Conservation (phyloP, 2,113 vertebrate species). For the Poicephalus meyeri region DNA sequence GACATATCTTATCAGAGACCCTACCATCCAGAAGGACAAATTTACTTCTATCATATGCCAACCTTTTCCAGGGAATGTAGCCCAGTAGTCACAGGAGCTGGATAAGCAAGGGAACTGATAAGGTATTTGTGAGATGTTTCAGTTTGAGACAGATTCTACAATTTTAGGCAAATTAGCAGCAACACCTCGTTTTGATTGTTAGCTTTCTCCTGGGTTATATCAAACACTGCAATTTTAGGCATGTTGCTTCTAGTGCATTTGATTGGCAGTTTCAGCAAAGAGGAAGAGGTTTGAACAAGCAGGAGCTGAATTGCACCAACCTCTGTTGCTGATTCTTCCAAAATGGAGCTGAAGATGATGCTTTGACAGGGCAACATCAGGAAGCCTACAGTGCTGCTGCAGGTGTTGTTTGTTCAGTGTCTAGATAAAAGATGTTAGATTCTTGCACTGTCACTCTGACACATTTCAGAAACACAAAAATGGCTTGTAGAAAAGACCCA, state of each 20-base stretch:
- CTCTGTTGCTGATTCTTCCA: neutral
- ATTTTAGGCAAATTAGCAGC: neutral
- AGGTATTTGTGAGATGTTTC: neutral
- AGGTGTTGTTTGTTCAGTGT: neutral
- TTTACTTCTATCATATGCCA: neutral
- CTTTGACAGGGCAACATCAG: neutral
- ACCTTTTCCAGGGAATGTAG: neutral
- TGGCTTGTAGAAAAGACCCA: neutral
- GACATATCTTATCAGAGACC: neutral
- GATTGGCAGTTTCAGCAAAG: neutral
- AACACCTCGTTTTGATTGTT: neutral
- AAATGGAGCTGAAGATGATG: neutral
- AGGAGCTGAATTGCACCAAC: neutral
- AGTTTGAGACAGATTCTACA: neutral
- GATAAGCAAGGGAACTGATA: neutral
- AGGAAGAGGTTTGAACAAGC: neutral
- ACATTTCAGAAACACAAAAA: constrained; percentile 18
- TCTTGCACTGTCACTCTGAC: neutral
- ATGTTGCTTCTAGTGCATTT: neutral
- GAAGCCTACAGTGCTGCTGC: neutral
- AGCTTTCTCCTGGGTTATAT: neutral
- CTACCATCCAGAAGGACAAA: neutral
- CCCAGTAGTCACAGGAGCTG: neutral
- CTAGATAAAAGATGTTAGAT: neutral
- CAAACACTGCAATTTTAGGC: neutral